These are phyloP conservation scores for Nymphalis c-album DNA, from an alignment of 2,888 invertebrate species.

Conservation along the genomic window DNA sequence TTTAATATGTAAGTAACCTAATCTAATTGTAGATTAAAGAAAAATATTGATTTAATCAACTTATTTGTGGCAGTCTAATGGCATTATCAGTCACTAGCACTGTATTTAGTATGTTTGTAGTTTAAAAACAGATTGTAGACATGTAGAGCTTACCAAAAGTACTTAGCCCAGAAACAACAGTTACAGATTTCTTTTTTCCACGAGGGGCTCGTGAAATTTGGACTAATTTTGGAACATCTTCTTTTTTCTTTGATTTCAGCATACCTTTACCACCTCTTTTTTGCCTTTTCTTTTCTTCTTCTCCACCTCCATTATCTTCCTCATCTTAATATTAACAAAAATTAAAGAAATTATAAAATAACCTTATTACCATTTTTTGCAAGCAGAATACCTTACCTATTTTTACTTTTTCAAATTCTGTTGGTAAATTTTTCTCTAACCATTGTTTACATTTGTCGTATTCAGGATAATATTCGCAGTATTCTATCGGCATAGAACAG, in stretches of 20 bases:
- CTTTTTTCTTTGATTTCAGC: constrained; percentile 96
- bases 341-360: constrained; percentile 20
- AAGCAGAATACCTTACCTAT: constrained; percentile 75
- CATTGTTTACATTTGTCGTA: constrained; percentile 98
- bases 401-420: constrained; percentile 94
- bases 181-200: constrained; percentile 99
- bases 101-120: too few species aligned
- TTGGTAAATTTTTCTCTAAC: constrained; percentile 96
- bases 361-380: constrained; percentile 25
- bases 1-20: too few species aligned
- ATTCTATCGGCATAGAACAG: constrained; percentile 97
- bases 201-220: constrained; percentile 94
- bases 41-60: too few species aligned
- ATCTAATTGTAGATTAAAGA: too few species aligned
- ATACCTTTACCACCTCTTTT: constrained; percentile 98
- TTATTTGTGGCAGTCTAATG: too few species aligned
- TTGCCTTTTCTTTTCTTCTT: constrained; percentile 97
- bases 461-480: constrained; percentile 98
- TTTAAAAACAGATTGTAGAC: not conserved
- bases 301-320: constrained; percentile 87
- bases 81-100: too few species aligned
- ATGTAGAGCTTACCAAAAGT: constrained; percentile 88
- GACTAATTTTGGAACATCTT: constrained; percentile 92
- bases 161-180: constrained; percentile 96
- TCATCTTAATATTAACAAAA: constrained; percentile 62